These are phyloP conservation scores for Ranitomeya variabilis DNA, from an alignment of 2,113 vertebrate species.

Conservation along the genomic window DNA sequence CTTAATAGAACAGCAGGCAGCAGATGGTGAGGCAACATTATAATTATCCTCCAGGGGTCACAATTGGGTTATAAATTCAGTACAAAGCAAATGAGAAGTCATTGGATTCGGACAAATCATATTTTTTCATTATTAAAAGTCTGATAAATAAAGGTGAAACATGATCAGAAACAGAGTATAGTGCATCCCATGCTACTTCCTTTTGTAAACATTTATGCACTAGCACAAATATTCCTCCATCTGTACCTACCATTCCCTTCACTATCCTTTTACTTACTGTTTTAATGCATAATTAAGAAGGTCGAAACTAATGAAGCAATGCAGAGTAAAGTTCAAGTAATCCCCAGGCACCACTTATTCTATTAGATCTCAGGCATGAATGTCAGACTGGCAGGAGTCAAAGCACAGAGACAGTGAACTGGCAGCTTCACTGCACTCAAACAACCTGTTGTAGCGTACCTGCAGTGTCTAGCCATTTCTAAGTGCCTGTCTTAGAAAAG, in stretches of 20 bases:
- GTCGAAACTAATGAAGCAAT: conserved; percentile 87
- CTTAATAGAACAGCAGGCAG: neutral
- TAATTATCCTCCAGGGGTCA: conserved; percentile 78
- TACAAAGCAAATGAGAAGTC: conserved; percentile 62
- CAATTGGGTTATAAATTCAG: conserved; percentile 73
- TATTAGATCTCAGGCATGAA: conserved; percentile 73
- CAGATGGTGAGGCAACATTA: conserved; percentile 57
- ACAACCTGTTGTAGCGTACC: conserved; percentile 70
- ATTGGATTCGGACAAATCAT: conserved; percentile 65
- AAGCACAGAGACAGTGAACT: conserved; percentile 57
- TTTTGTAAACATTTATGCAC: conserved; percentile 79
- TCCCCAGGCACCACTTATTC: conserved; percentile 83
- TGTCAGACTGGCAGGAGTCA: conserved; percentile 71
- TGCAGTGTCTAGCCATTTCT: conserved; percentile 78
- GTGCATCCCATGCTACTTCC: conserved; percentile 67
- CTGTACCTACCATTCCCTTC: conserved; percentile 59
- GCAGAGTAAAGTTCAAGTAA: conserved; percentile 86
- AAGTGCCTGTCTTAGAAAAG: conserved; percentile 79
- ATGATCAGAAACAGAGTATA: conserved; percentile 72
- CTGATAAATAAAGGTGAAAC: conserved; percentile 73
- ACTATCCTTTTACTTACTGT: conserved; percentile 71
- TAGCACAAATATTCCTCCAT: conserved; percentile 48
- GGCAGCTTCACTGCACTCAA: conserved; percentile 62
- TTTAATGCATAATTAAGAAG: conserved; percentile 91
- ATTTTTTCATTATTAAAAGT: conserved; percentile 77